phyloP scores from a whole-genome alignment of 2,888 invertebrate species.

The Xanthia togata region DNA sequence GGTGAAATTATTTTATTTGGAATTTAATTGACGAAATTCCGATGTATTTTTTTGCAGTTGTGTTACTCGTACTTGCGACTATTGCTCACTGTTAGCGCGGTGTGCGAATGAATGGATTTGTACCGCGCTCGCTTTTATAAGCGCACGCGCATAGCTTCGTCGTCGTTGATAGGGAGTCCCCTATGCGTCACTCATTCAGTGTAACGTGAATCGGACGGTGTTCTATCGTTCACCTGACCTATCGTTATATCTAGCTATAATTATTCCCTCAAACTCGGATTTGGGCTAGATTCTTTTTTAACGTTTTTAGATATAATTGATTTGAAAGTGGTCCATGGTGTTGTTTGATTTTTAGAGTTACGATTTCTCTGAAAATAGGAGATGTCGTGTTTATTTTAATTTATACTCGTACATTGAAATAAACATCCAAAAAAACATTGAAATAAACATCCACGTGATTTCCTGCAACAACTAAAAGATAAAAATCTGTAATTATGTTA shows the following conservation, averaged over 20 bases:
- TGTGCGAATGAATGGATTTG: conserved; percentile 65
- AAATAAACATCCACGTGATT: not conserved
- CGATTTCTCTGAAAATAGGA: not conserved
- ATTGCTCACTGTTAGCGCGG: conserved; percentile 51
- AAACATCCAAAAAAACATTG: not conserved
- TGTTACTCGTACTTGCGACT: conserved; percentile 33
- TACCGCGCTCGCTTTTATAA: conserved; percentile 63
- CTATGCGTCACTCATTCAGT: conserved; percentile 75
- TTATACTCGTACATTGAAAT: not conserved
- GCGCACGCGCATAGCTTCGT: conserved; percentile 67
- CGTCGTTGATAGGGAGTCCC: conserved; percentile 74
- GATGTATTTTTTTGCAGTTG: conserved; percentile 20
- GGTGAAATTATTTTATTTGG: conserved; percentile 29
- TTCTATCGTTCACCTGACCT: conserved; percentile 41
- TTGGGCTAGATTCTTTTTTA: conserved; percentile 25
- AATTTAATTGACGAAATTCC: conserved; percentile 38
- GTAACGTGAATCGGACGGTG: conserved; percentile 54
- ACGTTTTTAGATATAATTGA: not conserved
- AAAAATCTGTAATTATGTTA: not conserved
- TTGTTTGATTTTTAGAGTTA: not conserved
- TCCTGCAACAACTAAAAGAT: not conserved
- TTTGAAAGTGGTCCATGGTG: conserved; percentile 1
- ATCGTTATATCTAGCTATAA: conserved; percentile 38
- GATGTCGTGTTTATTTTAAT: not conserved
- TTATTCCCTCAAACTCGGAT: conserved; percentile 47